Evolutionary conservation across 2,888 invertebrate genomes (phyloP).

Genomic region (Lacanobia oleracea): DNA sequence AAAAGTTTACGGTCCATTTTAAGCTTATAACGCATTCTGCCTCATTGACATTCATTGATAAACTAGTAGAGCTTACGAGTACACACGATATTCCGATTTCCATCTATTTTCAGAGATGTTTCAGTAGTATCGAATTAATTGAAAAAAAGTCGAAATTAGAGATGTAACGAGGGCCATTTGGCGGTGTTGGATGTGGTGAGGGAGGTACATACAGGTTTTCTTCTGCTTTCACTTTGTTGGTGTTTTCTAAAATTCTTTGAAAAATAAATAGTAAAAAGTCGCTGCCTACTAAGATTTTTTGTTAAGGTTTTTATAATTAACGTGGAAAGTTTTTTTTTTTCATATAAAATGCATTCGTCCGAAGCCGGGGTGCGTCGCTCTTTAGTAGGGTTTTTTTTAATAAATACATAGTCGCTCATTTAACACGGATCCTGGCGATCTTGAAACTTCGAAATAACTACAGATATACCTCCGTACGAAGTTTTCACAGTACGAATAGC

Average conservation of each 20-base stretch:
- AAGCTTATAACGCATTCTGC: background rate
- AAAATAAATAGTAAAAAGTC: too few relatives aligned
- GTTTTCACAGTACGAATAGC: background rate
- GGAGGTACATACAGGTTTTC: too few relatives aligned
- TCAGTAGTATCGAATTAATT: constrained; percentile 1
- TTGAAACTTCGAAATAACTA: background rate
- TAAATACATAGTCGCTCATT: background rate
- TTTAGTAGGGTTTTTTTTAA: too few relatives aligned
- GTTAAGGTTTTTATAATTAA: too few relatives aligned
- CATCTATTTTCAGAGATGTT: constrained; percentile 1
- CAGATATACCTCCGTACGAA: background rate
- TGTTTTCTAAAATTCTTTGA: too few relatives aligned
- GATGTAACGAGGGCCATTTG: too few relatives aligned
- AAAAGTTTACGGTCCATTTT: constrained; percentile 18
- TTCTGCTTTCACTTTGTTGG: too few relatives aligned
- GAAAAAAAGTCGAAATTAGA: background rate
- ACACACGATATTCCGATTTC: background rate
- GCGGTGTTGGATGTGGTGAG: too few relatives aligned
- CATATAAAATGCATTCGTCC: too few relatives aligned
- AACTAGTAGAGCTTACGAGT: background rate
- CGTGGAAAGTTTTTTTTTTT: too few relatives aligned
- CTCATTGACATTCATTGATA: constrained; percentile 28
- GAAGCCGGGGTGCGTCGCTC: too few relatives aligned
- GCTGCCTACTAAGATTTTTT: too few relatives aligned
- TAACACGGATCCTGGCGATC: background rate